Evolutionary conservation across 1,140 invertebrate species (phyloP).

Genomic region (Notospermus geniculatus): DNA sequence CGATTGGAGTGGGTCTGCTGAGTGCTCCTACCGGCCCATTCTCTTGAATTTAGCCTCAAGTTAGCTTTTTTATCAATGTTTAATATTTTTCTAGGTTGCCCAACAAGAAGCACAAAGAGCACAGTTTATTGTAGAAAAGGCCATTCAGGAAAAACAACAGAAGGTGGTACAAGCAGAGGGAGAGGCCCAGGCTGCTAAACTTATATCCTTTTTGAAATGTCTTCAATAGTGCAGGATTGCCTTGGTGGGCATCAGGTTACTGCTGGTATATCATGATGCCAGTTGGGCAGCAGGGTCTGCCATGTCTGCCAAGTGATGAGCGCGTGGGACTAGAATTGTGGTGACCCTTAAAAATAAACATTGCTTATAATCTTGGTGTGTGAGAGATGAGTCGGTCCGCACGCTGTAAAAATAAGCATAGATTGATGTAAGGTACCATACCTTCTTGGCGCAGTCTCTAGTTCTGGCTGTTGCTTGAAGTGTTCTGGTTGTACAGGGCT

Average conservation of each 20-base stretch:
- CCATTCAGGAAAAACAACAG: conserved; percentile 96
- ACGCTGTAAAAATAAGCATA: conserved; percentile 32
- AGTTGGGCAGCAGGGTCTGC: conserved; percentile 9
- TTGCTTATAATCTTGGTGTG: conserved; percentile 38
- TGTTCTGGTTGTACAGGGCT: too few relatives aligned
- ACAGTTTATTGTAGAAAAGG: conserved; percentile 95
- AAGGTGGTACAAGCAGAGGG: conserved; percentile 99
- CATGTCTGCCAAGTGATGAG: conserved; percentile 12
- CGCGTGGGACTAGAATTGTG: not conserved
- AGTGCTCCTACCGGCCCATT: too few relatives aligned
- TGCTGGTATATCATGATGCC: too few relatives aligned
- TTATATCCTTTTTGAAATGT: conserved; percentile 53
- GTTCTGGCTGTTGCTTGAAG: too few relatives aligned
- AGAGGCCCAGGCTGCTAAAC: conserved; percentile 91
- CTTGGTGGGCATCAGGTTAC: too few relatives aligned
- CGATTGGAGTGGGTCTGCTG: too few relatives aligned
- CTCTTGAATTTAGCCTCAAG: too few relatives aligned
- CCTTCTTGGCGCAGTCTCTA: too few relatives aligned
- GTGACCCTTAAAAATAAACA: conserved; percentile 8
- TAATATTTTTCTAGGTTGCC: conserved; percentile 68
- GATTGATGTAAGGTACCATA: conserved; percentile 8
- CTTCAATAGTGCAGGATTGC: too few relatives aligned
- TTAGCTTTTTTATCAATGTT: too few relatives aligned
- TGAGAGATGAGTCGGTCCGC: conserved; percentile 16
- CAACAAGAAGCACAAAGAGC: conserved; percentile 99